Evolutionary conservation across 1,140 invertebrate species (phyloP).

Genomic region (Drosophila eugracilis): DNA sequence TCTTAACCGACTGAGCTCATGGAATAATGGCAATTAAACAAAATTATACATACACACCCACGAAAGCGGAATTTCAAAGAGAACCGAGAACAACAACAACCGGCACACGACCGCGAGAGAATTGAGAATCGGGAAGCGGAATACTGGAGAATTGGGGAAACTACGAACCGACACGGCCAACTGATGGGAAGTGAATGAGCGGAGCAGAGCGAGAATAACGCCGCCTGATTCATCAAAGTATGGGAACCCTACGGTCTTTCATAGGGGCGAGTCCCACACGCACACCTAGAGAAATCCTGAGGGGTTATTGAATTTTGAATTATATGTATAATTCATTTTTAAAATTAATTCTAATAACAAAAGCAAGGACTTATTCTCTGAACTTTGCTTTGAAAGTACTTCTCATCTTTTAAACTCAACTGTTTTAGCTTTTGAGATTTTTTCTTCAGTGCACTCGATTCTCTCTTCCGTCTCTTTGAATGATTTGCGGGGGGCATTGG

Average conservation of each 20-base stretch:
- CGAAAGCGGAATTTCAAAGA: conserved; percentile 43
- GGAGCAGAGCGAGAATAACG: conserved; percentile 40
- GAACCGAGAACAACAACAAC: conserved; percentile 22
- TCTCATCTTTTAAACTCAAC: not conserved
- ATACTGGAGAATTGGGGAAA: conserved; percentile 18
- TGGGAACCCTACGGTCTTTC: conserved; percentile 44
- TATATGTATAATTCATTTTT: no score
- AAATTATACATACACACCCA: conserved; percentile 40
- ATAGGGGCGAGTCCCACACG: conserved; percentile 26
- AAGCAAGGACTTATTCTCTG: no score
- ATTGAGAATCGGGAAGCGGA: conserved; percentile 9
- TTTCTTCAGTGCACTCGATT: not conserved
- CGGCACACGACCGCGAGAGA: conserved; percentile 44
- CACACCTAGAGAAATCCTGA: conserved; percentile 24
- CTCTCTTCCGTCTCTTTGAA: conserved; percentile 9
- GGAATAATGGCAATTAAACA: conserved; percentile 38
- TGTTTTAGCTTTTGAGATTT: not conserved
- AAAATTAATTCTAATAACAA: no score
- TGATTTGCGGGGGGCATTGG: conserved; percentile 2
- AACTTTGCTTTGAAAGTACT: no score
- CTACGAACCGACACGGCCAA: conserved; percentile 59
- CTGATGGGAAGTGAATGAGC: conserved; percentile 64
- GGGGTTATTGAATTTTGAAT: no score
- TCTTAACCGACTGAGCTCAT: conserved; percentile 22
- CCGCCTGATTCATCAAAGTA: conserved; percentile 67